phyloP scores from a whole-genome alignment of 2,797 vertebrate species.

The Gila robusta region DNA sequence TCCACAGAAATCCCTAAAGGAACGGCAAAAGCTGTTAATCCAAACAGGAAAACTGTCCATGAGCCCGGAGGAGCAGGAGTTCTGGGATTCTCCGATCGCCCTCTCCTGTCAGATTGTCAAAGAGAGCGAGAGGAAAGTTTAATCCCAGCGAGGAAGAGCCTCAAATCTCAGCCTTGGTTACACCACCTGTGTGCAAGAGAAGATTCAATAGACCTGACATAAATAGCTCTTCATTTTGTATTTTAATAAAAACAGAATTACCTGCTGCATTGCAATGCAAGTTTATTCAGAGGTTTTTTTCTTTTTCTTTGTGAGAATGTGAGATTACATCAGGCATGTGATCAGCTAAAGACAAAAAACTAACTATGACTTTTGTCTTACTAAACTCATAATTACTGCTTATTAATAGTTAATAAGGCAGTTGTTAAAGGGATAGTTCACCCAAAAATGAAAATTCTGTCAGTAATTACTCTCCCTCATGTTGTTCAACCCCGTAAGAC shows the following conservation, averaged over 20 bases:
- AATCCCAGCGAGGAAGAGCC: background rate
- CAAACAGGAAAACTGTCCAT: constrained; percentile 56
- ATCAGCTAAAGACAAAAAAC: background rate
- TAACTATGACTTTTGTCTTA: no score
- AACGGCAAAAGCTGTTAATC: constrained; percentile 38
- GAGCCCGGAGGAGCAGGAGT: constrained; percentile 58
- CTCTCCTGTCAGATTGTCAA: background rate
- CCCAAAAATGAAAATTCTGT: no score
- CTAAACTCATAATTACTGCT: no score
- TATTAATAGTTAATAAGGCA: no score
- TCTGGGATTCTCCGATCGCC: constrained; percentile 67
- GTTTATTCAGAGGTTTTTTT: background rate
- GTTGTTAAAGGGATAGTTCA: no score
- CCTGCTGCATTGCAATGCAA: background rate
- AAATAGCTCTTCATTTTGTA: background rate
- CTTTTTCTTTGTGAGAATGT: no score
- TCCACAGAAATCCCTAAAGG: constrained; percentile 38
- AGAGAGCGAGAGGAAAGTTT: background rate
- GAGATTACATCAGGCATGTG: background rate
- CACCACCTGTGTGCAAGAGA: background rate
- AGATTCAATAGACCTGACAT: background rate
- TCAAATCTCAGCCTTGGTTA: background rate
- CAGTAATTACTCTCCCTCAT: no score
- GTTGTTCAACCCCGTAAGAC: no score
- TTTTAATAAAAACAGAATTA: background rate